Base-by-base conservation (phyloP, 2,888 invertebrate genomes). In the Iselma pallidipennis region DNA sequence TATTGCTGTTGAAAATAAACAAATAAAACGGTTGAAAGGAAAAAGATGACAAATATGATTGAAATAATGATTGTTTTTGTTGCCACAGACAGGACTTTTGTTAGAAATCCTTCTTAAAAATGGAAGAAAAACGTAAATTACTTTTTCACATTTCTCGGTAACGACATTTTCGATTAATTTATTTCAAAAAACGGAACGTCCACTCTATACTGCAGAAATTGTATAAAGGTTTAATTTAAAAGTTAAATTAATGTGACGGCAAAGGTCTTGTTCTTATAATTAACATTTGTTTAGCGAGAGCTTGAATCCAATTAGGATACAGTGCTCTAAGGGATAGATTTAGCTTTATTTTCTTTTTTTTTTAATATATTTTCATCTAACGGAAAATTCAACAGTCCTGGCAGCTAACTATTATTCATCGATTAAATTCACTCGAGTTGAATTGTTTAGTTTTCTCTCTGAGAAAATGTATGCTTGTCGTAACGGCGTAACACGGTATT, bases 221-320 rank as follows among this genome's bases (percentile, higher is more conserved):
- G 29, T 53, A 59, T 63, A 55, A 58, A 58, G 62, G 23, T 55
- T 50, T 62, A 59, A 63, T 63, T 63, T 59, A 52, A 63, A 63
- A 63, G 59, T 63, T 63, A 55, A 63, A 59, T 63, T 63, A 63
- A 63, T 51, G 56, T 37, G 55, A 63, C 49, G 53, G 59, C 48
- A 56, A 49, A 63, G 48, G 54, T 42, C 57, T 53, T 57, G 54
- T 57, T 57, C 50, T 57, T 26, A 55, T 61, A 61, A 61, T 61
- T 57, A 57, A 54, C 57, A 55, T 23, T 37, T 37, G 29, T 28
- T 21, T 21, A 57, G 51, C 9, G 23, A 28, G 28, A 50, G 6
- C 23, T 31, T 42, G 31, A 55, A 61, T 37, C 33, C 33, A 37
- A 37, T 31, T 31, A 31, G 12, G 31, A 14, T 33, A 37, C 16